phyloP scores from a whole-genome alignment of 2,888 invertebrate species.

The Papilio demoleus region DNA sequence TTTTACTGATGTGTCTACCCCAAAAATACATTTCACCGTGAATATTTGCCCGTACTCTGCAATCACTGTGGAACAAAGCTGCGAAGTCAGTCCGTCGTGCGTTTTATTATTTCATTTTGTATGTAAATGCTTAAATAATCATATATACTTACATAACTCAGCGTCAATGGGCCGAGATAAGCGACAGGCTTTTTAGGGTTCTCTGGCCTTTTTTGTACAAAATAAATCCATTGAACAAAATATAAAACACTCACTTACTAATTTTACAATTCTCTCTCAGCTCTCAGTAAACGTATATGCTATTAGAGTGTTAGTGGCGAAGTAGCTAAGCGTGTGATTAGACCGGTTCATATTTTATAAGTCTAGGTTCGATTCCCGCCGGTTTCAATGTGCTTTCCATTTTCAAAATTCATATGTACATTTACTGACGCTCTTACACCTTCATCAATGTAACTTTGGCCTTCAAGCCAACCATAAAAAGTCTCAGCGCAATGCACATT shows the following conservation, averaged over 20 bases:
- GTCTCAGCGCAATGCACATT: too few species aligned
- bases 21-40: neutral
- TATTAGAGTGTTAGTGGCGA: too few species aligned
- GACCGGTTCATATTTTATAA: too few species aligned
- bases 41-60: conserved; percentile 11
- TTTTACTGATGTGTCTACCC: neutral
- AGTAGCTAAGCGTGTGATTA: too few species aligned
- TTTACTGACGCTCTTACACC: too few species aligned
- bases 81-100: conserved; percentile 31
- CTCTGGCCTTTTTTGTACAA: conserved; percentile 2
- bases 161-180: conserved; percentile 34
- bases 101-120: conserved; percentile 37
- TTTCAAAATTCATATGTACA: too few species aligned
- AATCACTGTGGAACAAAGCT: conserved; percentile 20
- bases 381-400: too few species aligned
- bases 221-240: neutral
- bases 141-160: conserved; percentile 38
- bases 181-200: conserved; percentile 25
- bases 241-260: neutral
- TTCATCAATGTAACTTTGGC: too few species aligned
- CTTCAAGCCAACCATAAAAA: too few species aligned
- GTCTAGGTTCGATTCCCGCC: too few species aligned
- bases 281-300: too few species aligned
- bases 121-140: conserved; percentile 38
- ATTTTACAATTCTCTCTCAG: neutral